Evolutionary conservation across 2,797 vertebrate genomes (phyloP).

Genomic region (Denticeps clupeoides): DNA sequence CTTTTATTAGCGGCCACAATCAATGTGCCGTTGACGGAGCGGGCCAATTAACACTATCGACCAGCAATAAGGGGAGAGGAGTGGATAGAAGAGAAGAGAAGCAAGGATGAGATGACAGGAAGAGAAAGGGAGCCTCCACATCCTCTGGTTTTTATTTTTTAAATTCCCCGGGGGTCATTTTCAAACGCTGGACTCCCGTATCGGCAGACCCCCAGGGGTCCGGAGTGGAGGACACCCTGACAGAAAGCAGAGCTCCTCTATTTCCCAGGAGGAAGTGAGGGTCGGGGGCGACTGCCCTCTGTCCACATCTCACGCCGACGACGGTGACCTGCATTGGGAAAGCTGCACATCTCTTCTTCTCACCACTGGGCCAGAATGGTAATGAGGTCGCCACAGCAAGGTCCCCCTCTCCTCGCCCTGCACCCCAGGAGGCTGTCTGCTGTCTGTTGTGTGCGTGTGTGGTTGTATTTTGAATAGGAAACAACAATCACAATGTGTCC

Average conservation of each 20-base stretch:
- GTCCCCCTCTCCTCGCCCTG: conserved; percentile 31
- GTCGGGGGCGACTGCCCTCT: conserved; percentile 37
- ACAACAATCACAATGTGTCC: too few species aligned
- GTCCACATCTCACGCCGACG: conserved; percentile 36
- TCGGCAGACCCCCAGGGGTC: conserved; percentile 57
- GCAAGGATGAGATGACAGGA: not conserved
- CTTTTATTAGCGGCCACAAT: conserved; percentile 80
- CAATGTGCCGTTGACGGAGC: conserved; percentile 72
- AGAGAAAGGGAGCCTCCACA: conserved; percentile 35
- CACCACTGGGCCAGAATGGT: conserved; percentile 52
- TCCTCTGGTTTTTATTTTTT: conserved; percentile 57
- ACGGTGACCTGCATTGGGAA: conserved; percentile 56
- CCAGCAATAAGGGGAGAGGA: conserved; percentile 30
- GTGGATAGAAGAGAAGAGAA: conserved; percentile 27
- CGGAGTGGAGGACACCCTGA: conserved; percentile 66
- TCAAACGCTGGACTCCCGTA: conserved; percentile 79
- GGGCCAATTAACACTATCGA: conserved; percentile 78
- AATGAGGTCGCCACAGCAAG: conserved; percentile 47
- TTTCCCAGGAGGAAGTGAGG: conserved; percentile 61
- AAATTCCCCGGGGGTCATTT: conserved; percentile 26
- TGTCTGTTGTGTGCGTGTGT: conserved; percentile 10
- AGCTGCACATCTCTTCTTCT: conserved; percentile 47
- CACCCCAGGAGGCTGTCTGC: conserved; percentile 23
- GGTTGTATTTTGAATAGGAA: conserved; percentile 13
- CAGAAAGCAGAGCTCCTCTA: conserved; percentile 80